phyloP scores from a whole-genome alignment of 2,888 invertebrate genomes.

The Archips crataeganus region DNA sequence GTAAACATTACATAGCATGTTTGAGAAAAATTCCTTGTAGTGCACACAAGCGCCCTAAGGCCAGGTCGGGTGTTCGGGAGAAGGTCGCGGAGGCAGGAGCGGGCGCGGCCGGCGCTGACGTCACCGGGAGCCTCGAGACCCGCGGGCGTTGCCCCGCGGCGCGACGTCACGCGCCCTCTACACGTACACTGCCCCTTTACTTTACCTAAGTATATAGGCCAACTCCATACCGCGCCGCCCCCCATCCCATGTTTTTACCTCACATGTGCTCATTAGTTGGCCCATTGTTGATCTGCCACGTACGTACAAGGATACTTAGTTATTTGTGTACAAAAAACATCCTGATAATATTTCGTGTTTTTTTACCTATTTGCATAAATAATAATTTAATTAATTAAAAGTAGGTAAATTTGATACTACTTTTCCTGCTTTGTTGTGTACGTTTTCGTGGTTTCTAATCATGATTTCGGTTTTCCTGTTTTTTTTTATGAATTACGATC shows the following conservation, averaged over 20 bases:
- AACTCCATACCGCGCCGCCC: slow-evolving; percentile 22
- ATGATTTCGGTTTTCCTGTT: neutral
- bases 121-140: slow-evolving; percentile 52
- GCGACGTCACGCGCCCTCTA: slow-evolving; percentile 52
- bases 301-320: neutral
- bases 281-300: slow-evolving; percentile 3
- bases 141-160: slow-evolving; percentile 66
- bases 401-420: too few species aligned
- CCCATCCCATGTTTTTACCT: slow-evolving; percentile 6
- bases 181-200: slow-evolving; percentile 41
- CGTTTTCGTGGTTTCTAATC: too few species aligned
- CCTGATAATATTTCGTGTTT: too few species aligned
- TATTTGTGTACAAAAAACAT: too few species aligned
- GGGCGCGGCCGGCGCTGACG: slow-evolving; percentile 53
- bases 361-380: too few species aligned
- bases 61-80: slow-evolving; percentile 1
- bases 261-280: neutral
- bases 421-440: too few species aligned
- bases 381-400: too few species aligned
- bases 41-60: neutral
- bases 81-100: slow-evolving; percentile 18
- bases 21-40: too few species aligned
- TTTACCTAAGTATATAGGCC: slow-evolving; percentile 42
- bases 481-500: neutral
- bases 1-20: too few species aligned